Evolutionary conservation across 2,113 vertebrate species (phyloP), one percentile per base, ranked within the genome.

Genomic region (Carettochelys insculpta): DNA sequence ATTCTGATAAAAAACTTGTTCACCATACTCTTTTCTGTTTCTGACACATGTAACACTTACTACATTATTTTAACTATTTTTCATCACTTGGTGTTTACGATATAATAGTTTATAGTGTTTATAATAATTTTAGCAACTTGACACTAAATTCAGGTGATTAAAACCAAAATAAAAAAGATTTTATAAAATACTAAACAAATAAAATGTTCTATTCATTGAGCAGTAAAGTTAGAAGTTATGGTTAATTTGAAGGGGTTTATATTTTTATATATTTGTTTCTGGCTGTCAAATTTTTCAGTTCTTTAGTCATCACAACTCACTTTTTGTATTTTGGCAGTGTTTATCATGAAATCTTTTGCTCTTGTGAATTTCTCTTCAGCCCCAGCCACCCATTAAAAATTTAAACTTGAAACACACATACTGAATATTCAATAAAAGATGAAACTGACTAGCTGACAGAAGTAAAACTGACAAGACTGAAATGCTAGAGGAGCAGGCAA

Each of bases 351-450:
- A 80, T 86, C 82, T 93, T 95, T 82, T 58, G n/a, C 34, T 92
- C 75, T 82, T 92, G 85, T 89, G 91, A 94, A 56, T 94, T 94
- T 91, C n/a, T 86, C 2, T 34, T n/a, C 75, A 81, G 50, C 14
- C 54, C 51, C 81, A 51, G 79, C 2, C 50, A 7, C 85, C 68
- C 27, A 92, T 92, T 86, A 89, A 93, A 96, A 93, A 92, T 92
- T 84, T 22, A 94, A 95, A 90, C 76, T 86, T 92, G 77, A 81
- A 89, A 27, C 76, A 56, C 50, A 76, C 77, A 92, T 65, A 84
- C 51, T 76, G 51, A 90, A 71, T 95, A 87, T 51, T 90, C 85
- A 97, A 95, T 92, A 92, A 87, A 88, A 95, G 94, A 92, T 89
- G 43, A 84, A 96, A 93, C 65, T 88, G 92, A 93, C 86, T 91